Evolutionary conservation across 92 coral and sea anemone species (phyloP).

Genomic region (Galaxea fascicularis): DNA sequence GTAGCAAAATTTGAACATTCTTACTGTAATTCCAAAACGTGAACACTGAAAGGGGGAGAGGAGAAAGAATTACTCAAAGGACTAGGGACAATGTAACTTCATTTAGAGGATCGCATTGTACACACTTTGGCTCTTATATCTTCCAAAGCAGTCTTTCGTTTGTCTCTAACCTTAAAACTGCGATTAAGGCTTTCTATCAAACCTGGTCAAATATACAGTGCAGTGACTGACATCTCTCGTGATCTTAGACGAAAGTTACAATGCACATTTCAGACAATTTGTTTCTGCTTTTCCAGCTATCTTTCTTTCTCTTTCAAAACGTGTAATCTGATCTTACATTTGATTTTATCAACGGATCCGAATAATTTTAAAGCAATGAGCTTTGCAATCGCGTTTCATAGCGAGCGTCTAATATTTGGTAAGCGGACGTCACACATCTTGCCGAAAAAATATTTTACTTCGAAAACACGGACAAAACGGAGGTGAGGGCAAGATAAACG

Average conservation of each 20-base stretch:
- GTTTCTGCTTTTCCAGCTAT: not conserved
- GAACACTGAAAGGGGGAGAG: not conserved
- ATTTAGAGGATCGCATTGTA: no score
- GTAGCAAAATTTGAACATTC: not conserved
- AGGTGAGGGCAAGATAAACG: no score
- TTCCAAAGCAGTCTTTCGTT: not conserved
- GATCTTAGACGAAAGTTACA: not conserved
- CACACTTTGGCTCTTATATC: not conserved
- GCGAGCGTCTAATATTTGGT: conserved; percentile 16
- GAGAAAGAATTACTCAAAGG: not conserved
- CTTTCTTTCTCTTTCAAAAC: not conserved
- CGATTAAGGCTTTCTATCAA: not conserved
- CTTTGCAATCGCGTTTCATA: not conserved
- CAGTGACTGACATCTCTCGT: not conserved
- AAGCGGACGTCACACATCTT: not conserved
- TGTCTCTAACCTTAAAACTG: not conserved
- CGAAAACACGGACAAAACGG: not conserved
- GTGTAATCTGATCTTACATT: not conserved
- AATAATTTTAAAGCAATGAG: not conserved
- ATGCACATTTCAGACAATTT: not conserved
- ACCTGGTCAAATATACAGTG: no score
- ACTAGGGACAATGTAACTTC: no score
- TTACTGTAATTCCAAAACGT: no score
- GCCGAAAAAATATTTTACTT: not conserved
- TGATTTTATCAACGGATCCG: no score